These are phyloP conservation scores for Ganaspis sp. DNA, from an alignment of 1,140 invertebrate species.

Conservation along the genomic window DNA sequence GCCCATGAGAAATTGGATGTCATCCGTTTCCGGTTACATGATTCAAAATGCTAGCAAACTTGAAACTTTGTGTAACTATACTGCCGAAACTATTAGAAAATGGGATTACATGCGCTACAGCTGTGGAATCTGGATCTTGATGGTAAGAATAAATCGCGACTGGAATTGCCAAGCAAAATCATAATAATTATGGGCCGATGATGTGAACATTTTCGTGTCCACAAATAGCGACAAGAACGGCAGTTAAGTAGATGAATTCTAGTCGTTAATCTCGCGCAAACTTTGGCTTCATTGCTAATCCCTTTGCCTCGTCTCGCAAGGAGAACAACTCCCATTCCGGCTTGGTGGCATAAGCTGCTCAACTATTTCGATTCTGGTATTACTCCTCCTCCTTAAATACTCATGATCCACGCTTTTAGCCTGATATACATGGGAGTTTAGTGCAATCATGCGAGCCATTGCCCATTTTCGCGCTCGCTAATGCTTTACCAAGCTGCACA, in stretches of 20 bases:
- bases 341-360: constrained; percentile 20
- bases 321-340: constrained; percentile 38
- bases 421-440: neutral
- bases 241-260: constrained; percentile 44
- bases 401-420: constrained; percentile 7
- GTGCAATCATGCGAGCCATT: constrained; percentile 5
- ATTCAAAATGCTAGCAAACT: neutral
- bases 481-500: constrained; percentile 16
- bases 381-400: constrained; percentile 39
- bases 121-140: constrained; percentile 19
- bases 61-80: constrained; percentile 1
- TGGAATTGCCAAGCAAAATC: neutral
- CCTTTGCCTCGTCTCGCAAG: constrained; percentile 39
- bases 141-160: neutral
- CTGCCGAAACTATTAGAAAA: constrained; percentile 4
- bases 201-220: constrained; percentile 1
- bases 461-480: constrained; percentile 17
- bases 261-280: constrained; percentile 54
- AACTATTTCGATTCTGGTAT: constrained; percentile 53
- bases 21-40: neutral
- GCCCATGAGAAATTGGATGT: neutral
- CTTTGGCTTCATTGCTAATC: constrained; percentile 47
- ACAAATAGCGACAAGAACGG: constrained; percentile 25
- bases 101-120: neutral
- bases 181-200: constrained; percentile 5